These are phyloP conservation scores for Drosophila pseudoananassae DNA, from an alignment of 1,140 invertebrate species.

Conservation along the genomic window DNA sequence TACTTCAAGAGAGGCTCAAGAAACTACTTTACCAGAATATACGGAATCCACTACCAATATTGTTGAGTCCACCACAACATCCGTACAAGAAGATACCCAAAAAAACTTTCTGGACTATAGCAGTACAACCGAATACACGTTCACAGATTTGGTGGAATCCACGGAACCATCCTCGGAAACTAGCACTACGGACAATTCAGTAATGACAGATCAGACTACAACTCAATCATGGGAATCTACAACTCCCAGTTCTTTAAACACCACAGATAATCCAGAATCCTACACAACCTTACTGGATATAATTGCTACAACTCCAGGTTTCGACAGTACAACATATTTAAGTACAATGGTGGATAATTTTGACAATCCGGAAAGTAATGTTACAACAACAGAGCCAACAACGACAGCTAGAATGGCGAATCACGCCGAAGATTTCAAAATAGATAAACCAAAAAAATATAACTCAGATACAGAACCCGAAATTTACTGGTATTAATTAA, in stretches of 20 bases:
- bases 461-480: conserved; percentile 68
- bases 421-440: conserved; percentile 35
- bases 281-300: conserved; percentile 44
- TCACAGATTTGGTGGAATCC: no score
- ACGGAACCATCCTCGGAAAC: neutral
- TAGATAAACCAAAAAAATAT: conserved; percentile 40
- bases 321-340: conserved; percentile 24
- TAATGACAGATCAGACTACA: neutral
- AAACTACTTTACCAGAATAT: neutral
- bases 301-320: conserved; percentile 40
- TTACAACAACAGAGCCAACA: neutral
- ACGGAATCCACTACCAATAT: neutral
- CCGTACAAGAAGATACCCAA: no score
- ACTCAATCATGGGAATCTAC: neutral
- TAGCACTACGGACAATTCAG: neutral
- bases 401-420: neutral
- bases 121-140: neutral
- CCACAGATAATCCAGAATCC: conserved; percentile 17
- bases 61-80: neutral
- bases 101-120: no score
- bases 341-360: neutral
- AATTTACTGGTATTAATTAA: conserved; percentile 18
- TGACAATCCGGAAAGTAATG: conserved; percentile 9
- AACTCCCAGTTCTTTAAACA: conserved; percentile 5
- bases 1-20: no score